These are phyloP conservation scores for Parotocinclus haroldoi DNA, from an alignment of 2,797 vertebrate species.

Conservation along the genomic window DNA sequence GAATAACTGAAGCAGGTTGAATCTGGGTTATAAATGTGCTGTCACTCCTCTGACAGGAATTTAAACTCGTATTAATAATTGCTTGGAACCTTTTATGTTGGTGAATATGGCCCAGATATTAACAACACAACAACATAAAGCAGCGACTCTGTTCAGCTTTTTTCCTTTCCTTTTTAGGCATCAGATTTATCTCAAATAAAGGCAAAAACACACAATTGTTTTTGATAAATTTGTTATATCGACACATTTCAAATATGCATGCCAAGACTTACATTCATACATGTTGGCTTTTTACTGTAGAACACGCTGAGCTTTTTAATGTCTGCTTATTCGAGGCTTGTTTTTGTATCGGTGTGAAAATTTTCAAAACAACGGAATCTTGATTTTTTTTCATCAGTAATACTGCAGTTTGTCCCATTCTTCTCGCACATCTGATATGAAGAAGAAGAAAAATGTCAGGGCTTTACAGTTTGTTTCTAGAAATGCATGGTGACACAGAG, in stretches of 20 bases:
- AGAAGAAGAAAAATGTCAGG: constrained; percentile 1
- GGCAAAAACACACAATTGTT: not conserved
- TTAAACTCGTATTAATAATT: not conserved
- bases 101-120: not conserved
- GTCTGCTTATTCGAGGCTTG: constrained; percentile 10
- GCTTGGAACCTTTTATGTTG: not conserved
- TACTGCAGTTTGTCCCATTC: constrained; percentile 66
- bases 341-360: too few species aligned
- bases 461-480: not conserved
- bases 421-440: constrained; percentile 61
- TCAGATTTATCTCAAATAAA: not conserved
- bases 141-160: too few species aligned
- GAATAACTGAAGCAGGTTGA: constrained; percentile 3
- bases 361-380: not conserved
- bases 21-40: constrained; percentile 1
- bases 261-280: not conserved
- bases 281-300: too few species aligned
- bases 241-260: constrained; percentile 10
- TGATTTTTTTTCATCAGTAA: constrained; percentile 53
- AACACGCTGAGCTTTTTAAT: not conserved
- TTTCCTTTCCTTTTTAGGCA: too few species aligned
- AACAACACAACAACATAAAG: too few species aligned
- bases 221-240: too few species aligned
- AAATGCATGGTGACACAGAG: too few species aligned
- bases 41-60: not conserved